These are phyloP conservation scores for Entomobrya proxima DNA, from an alignment of 2,888 invertebrate genomes.

Conservation along the genomic window DNA sequence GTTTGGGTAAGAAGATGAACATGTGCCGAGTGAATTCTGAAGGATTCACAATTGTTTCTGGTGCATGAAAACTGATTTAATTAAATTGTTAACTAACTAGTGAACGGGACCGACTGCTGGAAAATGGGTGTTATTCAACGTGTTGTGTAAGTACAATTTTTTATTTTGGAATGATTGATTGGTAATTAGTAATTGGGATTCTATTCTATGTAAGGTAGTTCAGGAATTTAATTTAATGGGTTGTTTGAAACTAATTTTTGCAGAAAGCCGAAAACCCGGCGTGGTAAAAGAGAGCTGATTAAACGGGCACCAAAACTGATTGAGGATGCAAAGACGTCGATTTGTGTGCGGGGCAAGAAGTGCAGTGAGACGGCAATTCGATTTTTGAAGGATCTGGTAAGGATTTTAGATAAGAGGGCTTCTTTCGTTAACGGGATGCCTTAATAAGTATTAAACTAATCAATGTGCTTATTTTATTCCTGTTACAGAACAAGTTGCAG, in stretches of 20 bases:
- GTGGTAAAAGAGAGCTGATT: constrained; percentile 89
- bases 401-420: no score
- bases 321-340: constrained; percentile 89
- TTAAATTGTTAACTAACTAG: no score
- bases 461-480: no score
- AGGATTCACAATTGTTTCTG: no score
- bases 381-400: constrained; percentile 89
- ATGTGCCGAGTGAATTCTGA: neutral
- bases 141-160: constrained; percentile 77
- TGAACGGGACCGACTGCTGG: no score
- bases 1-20: no score
- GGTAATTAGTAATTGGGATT: neutral
- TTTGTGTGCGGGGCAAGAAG: constrained; percentile 91
- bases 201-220: no score
- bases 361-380: constrained; percentile 84
- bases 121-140: constrained; percentile 77
- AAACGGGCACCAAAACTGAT: constrained; percentile 90
- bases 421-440: no score
- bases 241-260: neutral
- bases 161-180: constrained; percentile 1
- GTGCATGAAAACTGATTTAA: no score
- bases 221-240: neutral
- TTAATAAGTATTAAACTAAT: no score
- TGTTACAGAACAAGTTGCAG: constrained; percentile 84
- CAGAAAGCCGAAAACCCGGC: constrained; percentile 93